Conservation (phyloP, 2,888 invertebrate species). For the Dolomedes plantarius region DNA sequence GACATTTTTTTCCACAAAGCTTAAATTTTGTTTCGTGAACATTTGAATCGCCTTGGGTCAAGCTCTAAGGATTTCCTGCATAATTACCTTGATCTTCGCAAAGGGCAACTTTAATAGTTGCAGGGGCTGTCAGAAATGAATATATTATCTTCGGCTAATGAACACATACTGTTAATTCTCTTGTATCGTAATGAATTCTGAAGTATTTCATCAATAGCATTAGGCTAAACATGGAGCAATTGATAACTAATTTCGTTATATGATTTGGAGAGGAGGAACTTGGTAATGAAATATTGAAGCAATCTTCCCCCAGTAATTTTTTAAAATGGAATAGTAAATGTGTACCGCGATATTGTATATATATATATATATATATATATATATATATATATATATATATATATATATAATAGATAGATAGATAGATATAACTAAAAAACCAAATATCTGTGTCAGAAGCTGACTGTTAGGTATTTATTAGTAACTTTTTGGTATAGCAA, state of each 20-base stretch:
- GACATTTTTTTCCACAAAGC: conserved; percentile 32
- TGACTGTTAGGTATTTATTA: too few relatives aligned
- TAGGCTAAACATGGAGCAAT: background rate
- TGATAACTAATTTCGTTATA: background rate
- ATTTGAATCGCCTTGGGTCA: conserved; percentile 31
- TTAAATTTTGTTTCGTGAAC: conserved; percentile 47
- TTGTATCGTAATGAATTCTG: conserved; percentile 34
- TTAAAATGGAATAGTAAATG: too few relatives aligned
- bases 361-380: too few relatives aligned
- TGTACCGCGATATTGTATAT: too few relatives aligned
- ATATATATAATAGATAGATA: too few relatives aligned
- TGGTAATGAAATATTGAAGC: too few relatives aligned
- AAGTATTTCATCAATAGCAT: background rate
- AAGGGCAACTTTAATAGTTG: conserved; percentile 34
- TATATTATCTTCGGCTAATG: conserved; percentile 46
- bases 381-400: too few relatives aligned
- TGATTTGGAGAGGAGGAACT: too few relatives aligned
- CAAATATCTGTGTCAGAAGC: too few relatives aligned
- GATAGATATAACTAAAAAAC: too few relatives aligned
- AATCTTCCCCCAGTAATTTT: too few relatives aligned
- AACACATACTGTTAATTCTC: conserved; percentile 26
- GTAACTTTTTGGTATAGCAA: too few relatives aligned
- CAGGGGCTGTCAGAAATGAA: conserved; percentile 38
- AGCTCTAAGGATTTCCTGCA: conserved; percentile 49
- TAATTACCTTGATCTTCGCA: conserved; percentile 55